Evolutionary conservation across 2,797 vertebrate species (phyloP), one percentile per base, ranked within the genome.

Genomic region (Ispidina picta): DNA sequence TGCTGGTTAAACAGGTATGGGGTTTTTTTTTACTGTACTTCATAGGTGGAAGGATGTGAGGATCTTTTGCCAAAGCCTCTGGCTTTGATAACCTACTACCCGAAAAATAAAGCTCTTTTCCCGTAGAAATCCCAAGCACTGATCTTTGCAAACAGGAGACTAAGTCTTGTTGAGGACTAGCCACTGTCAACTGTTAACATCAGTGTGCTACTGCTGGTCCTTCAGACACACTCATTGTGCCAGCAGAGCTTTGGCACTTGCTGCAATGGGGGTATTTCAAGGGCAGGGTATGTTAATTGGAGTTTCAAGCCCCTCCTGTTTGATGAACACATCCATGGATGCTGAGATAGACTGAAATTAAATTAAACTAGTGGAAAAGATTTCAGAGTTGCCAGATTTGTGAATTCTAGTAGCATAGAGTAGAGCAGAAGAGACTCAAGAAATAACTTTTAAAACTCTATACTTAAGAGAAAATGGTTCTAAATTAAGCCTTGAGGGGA

Each of bases 1-100:
- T 98, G 88, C 97, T 98, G 83, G 95, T 98, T 65, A 98, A 98
- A 87, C 98, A 98, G 89, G 98, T 98, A 75, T 2, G 78, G 14
- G 37, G 6, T 6, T 68, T 7, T 79, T 8, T 1, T 81, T 74
- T 65, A 12, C 37, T 80, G 5, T 21, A 11, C 16, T 69, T 10
- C 31, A 8, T 15, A 6, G 21, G 19, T n/a, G 43, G 37, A 16
- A 31, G 26, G 26, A 13, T 3, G 4, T 33, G 58, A n/a, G 23
- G 35, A 9, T n/a, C 46, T 77, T 49, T 28, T 33, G 28, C 28
- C 58, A 54, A 19, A 69, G 26, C 26, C 59, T 74, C 28, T 22
- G 46, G 9, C 54, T 84, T 77, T 4, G 31, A 25, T 77, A 58
- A 41, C 31, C 59, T 79, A 19, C 62, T 46, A 26, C 31, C 66